Conservation (phyloP, 2,113 vertebrate genomes). For the Rhegmatorhina hoffmannsi region DNA sequence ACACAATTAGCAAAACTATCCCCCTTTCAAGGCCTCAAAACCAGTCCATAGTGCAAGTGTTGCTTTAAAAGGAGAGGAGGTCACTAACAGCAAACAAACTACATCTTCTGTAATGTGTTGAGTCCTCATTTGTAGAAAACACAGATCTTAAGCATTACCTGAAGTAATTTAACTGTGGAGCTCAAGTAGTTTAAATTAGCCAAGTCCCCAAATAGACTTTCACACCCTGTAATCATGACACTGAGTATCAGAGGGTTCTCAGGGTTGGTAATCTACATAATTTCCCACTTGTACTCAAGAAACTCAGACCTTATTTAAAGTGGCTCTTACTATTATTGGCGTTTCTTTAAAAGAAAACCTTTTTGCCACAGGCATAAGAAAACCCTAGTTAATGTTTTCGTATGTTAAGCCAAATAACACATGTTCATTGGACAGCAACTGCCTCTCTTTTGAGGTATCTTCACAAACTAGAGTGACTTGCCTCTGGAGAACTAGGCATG, state of each 20-base stretch:
- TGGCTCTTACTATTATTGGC: slow-evolving; percentile 57
- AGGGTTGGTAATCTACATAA: slow-evolving; percentile 61
- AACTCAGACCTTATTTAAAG: slow-evolving; percentile 48
- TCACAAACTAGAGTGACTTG: background rate
- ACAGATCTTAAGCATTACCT: slow-evolving; percentile 49
- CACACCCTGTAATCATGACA: slow-evolving; percentile 55
- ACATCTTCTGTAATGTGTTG: background rate
- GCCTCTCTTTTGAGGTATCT: slow-evolving; percentile 27
- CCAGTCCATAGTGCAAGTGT: background rate
- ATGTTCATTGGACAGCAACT: slow-evolving; percentile 34
- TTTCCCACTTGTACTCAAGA: slow-evolving; percentile 50
- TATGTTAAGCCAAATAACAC: slow-evolving; percentile 31
- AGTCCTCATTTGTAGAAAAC: slow-evolving; percentile 40
- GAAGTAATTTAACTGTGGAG: slow-evolving; percentile 34
- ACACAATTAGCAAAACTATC: slow-evolving; percentile 12
- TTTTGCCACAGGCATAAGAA: slow-evolving; percentile 45
- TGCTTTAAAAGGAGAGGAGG: background rate
- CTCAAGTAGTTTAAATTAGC: slow-evolving; percentile 52
- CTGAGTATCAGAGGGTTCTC: slow-evolving; percentile 24
- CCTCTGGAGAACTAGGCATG: background rate
- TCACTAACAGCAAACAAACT: slow-evolving; percentile 35
- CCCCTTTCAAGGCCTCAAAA: background rate
- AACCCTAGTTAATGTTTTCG: slow-evolving; percentile 31
- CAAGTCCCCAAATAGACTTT: slow-evolving; percentile 32
- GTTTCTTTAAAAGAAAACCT: slow-evolving; percentile 44